Evolutionary conservation across 2,113 vertebrate species (phyloP).

Genomic region (Daboia siamensis): DNA sequence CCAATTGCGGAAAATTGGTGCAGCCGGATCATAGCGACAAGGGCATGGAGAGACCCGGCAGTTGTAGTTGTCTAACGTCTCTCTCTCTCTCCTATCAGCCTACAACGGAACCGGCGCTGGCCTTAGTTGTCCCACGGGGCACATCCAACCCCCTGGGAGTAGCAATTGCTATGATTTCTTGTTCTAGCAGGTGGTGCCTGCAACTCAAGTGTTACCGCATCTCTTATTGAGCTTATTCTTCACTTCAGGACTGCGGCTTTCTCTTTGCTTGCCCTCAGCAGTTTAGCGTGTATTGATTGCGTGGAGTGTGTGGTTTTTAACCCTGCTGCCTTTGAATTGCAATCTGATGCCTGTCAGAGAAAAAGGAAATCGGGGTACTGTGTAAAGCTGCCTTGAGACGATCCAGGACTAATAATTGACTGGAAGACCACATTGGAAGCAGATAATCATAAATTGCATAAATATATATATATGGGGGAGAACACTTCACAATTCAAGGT

Average conservation of each 20-base stretch:
- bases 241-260: not conserved
- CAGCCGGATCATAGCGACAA: not conserved
- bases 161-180: no score
- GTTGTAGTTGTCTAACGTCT: not conserved
- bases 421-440: not conserved
- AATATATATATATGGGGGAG: rapidly evolving
- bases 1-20: not conserved
- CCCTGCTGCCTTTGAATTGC: not conserved
- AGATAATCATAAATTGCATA: not conserved
- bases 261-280: conserved; percentile 12
- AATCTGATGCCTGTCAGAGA: not conserved
- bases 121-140: not conserved
- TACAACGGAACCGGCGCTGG: not conserved
- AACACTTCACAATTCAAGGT: rapidly evolving
- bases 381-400: not conserved
- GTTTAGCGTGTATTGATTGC: conserved; percentile 6
- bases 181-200: not conserved
- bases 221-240: conserved; percentile 4
- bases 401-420: not conserved
- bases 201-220: not conserved
- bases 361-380: not conserved
- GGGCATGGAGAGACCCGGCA: not conserved
- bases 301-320: not conserved
- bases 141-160: not conserved
- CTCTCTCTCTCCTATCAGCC: not conserved